These are phyloP conservation scores for Frieseomelitta varia DNA, from an alignment of 1,140 invertebrate species.

Conservation along the genomic window DNA sequence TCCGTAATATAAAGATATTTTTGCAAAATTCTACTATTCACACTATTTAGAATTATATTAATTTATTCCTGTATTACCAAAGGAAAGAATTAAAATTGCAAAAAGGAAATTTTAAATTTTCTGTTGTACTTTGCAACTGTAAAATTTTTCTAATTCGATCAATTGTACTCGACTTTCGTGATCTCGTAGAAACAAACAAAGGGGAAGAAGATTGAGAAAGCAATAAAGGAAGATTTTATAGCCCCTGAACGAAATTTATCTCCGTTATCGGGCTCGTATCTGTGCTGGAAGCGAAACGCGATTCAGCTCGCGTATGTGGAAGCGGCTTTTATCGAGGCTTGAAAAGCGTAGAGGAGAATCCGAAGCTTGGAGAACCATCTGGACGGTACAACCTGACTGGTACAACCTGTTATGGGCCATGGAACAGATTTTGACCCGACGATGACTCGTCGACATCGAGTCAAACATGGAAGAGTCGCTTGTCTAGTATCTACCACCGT, in stretches of 20 bases:
- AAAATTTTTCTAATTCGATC: background rate
- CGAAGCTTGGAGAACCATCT: constrained; percentile 55
- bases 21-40: too few relatives aligned
- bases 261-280: constrained; percentile 51
- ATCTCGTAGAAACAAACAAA: background rate
- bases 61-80: background rate
- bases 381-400: constrained; percentile 63
- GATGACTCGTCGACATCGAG: constrained; percentile 67
- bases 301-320: constrained; percentile 64
- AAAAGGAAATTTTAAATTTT: background rate
- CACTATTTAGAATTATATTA: background rate
- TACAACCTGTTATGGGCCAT: constrained; percentile 75
- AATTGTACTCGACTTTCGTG: background rate
- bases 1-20: too few relatives aligned
- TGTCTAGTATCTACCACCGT: constrained; percentile 57
- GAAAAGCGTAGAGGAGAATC: constrained; percentile 32
- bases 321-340: constrained; percentile 61
- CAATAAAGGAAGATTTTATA: background rate
- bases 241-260: constrained; percentile 32
- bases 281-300: constrained; percentile 26
- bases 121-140: background rate
- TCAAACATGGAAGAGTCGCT: constrained; percentile 68
- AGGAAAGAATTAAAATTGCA: background rate
- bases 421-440: constrained; percentile 74
- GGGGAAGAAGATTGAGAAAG: background rate